Evolutionary conservation across 2,113 vertebrate genomes (phyloP).

Genomic region (Hypocryptadius cinnamomeus): DNA sequence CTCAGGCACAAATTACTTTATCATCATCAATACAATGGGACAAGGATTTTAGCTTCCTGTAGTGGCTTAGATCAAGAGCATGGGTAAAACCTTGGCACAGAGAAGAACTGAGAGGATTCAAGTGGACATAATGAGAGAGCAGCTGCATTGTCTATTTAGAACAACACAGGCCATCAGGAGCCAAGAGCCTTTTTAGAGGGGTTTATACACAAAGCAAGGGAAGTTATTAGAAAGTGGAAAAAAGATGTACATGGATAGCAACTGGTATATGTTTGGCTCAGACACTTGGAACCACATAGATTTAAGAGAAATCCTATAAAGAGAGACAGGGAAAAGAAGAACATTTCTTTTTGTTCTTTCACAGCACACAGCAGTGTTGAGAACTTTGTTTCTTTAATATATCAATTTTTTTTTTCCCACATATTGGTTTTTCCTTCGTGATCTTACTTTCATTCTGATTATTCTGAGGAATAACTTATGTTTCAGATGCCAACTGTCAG

Average conservation of each 20-base stretch:
- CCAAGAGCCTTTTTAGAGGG: constrained; percentile 13
- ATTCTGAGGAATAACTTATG: background rate
- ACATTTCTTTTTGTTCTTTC: background rate
- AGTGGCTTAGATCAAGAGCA: background rate
- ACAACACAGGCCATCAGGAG: constrained; percentile 24
- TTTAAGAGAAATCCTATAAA: background rate
- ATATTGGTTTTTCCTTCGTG: background rate
- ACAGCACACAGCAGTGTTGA: background rate
- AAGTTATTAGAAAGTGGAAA: constrained; percentile 18
- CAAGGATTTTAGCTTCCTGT: background rate
- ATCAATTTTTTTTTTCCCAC: background rate
- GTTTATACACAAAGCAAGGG: background rate
- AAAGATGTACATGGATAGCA: background rate
- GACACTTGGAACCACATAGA: background rate
- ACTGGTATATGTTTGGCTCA: constrained; percentile 2
- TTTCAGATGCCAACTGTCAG: background rate
- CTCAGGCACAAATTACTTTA: background rate
- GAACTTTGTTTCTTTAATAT: background rate
- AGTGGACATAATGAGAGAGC: background rate
- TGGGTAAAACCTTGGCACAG: constrained; percentile 6
- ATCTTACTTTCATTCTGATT: background rate
- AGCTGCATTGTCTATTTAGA: constrained; percentile 35
- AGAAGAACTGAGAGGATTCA: background rate
- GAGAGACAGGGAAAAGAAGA: background rate
- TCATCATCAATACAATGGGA: background rate